Evolutionary conservation across 2,797 vertebrate genomes (phyloP).

Genomic region (Lagorchestes hirsutus): DNA sequence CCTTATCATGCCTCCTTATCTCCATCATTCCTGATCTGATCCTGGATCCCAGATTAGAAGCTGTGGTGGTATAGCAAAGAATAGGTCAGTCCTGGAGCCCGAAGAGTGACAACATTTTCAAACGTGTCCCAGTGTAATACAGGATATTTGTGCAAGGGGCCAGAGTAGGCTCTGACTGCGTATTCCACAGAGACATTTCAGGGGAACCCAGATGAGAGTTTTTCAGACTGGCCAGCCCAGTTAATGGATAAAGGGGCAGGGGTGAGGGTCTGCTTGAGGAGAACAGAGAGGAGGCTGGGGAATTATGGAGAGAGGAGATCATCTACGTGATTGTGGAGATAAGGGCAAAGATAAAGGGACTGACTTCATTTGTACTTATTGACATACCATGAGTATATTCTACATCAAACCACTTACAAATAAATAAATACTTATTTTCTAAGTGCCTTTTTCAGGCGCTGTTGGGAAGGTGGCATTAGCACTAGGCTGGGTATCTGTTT

Average conservation of each 20-base stretch:
- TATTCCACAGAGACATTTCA: neutral
- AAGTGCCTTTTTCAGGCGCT: conserved; percentile 4
- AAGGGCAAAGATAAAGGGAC: neutral
- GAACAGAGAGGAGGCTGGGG: conserved; percentile 8
- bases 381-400: neutral
- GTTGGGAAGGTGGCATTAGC: conserved; percentile 29
- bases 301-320: neutral
- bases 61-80: neutral
- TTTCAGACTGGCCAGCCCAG: neutral
- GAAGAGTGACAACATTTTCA: neutral
- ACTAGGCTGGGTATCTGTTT: conserved; percentile 11
- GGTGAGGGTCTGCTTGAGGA: neutral
- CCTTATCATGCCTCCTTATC: neutral
- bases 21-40: neutral
- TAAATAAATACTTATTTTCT: neutral
- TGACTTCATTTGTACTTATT: neutral
- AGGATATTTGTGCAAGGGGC: neutral
- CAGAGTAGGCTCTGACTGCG: neutral
- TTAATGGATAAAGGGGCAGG: conserved; percentile 42
- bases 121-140: neutral
- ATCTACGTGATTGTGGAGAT: neutral
- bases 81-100: neutral
- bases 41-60: neutral
- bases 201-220: neutral
- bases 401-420: conserved; percentile 20